Base-by-base conservation (phyloP, 2,888 invertebrate genomes). In the Conops quadrifasciatus region DNA sequence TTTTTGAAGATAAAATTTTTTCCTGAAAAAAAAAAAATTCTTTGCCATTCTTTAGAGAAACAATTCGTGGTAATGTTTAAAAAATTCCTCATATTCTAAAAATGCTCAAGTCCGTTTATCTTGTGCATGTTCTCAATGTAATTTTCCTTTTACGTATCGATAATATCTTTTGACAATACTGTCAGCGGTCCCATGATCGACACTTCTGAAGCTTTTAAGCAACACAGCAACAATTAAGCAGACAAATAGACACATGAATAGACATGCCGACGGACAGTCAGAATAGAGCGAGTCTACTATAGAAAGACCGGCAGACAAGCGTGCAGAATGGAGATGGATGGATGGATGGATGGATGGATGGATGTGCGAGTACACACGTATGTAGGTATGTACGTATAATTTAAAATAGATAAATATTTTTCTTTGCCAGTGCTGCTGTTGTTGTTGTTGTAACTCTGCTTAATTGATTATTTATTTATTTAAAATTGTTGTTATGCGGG, bases 401-500 rank as follows among this genome's bases (percentile, higher is more conserved):
- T 3, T 13, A 24, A 21, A 21, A 21, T 19, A 21, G 21, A 21
- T 56, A 56, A 3, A 56, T 21, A 56, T 56, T 21, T n/a, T n/a
- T 1, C 19, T 56, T 56, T 56, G 4, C 36, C 4, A 56, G 19
- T 24, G 49, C 19, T 56, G 53, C 21, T 19, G 36, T 9, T 36
- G 9, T 36, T 36, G 36, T 36, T 36, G 36, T 36, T 36, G 36
- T 36, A 7, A 9, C 5, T 36, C 9, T 21, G 19, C 24, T 56
- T 56, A 56, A 56, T 56, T 3, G 53, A 56, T 56, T 56, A 56
- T 56, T 19, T 56, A 56, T 56, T 56, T 56, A 56, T 56, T 19
- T 49, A 9, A 24, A 21, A 56, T 36, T 36, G 19, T 13, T 56
- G 19, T 56, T 56, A 1, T 56, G 53, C 53, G 53, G 53, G 53